These are phyloP conservation scores for Tragelaphus scriptus DNA, from an alignment of 2,113 vertebrate genomes.

Conservation along the genomic window DNA sequence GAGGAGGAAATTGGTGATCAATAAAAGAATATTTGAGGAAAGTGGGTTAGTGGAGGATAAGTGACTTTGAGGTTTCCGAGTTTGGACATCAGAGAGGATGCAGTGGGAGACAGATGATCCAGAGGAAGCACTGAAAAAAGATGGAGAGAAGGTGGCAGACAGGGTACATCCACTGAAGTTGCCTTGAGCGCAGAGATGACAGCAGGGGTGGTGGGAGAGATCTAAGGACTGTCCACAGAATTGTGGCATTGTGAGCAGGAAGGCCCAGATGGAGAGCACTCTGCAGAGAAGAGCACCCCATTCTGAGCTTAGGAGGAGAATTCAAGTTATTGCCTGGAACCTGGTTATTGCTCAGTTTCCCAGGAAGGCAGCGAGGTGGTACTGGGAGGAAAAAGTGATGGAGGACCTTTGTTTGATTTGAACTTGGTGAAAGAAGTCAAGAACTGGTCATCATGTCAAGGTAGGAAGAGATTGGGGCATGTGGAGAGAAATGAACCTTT, in stretches of 20 bases:
- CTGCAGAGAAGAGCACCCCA: accelerated
- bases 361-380: not conserved
- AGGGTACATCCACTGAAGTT: accelerated
- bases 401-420: not conserved
- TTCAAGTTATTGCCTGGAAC: not conserved
- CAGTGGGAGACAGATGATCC: not conserved
- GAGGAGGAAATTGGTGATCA: not conserved
- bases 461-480: not conserved
- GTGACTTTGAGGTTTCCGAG: not conserved
- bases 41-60: not conserved
- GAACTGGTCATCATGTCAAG: not conserved
- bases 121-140: not conserved
- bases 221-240: not conserved
- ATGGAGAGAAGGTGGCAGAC: not conserved
- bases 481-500: not conserved
- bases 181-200: not conserved
- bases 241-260: not conserved
- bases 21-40: not conserved
- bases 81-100: not conserved
- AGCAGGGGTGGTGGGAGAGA: not conserved
- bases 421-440: not conserved
- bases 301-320: not conserved
- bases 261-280: not conserved
- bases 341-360: not conserved
- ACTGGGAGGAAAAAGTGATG: not conserved